Percentiles rank a stretch among this genome's conserved stretches.
Conservation (phyloP, 2,113 vertebrate species). For the Nycticryphes semicollaris region DNA sequence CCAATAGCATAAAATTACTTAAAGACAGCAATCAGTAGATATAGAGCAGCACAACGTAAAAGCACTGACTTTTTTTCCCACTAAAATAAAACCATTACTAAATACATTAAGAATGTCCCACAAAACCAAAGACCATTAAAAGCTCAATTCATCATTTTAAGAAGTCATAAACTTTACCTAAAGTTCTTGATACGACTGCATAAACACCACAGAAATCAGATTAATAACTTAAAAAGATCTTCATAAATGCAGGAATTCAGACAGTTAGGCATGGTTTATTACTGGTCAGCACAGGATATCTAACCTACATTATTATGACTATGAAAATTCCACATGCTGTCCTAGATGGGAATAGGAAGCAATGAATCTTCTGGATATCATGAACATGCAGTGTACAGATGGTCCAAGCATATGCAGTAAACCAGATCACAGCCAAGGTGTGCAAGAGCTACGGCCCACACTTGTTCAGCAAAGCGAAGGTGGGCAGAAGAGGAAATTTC, state of each 20-base stretch:
- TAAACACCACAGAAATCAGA: background rate
- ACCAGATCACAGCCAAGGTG: background rate
- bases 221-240: background rate
- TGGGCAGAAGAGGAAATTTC: background rate
- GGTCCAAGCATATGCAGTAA: background rate
- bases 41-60: background rate
- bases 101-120: background rate
- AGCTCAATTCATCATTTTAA: background rate
- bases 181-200: background rate
- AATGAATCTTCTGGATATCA: background rate
- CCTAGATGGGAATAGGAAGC: background rate
- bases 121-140: background rate
- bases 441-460: fast-evolving
- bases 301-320: background rate
- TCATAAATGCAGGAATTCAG: background rate
- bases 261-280: background rate
- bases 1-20: background rate
- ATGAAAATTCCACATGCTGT: background rate
- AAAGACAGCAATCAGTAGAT: background rate
- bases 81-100: background rate
- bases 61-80: background rate
- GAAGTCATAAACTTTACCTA: background rate
- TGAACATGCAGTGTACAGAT: background rate
- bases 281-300: background rate
- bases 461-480: background rate